phyloP scores from a whole-genome alignment of 2,888 invertebrate genomes.

The Geophilus truncorum region DNA sequence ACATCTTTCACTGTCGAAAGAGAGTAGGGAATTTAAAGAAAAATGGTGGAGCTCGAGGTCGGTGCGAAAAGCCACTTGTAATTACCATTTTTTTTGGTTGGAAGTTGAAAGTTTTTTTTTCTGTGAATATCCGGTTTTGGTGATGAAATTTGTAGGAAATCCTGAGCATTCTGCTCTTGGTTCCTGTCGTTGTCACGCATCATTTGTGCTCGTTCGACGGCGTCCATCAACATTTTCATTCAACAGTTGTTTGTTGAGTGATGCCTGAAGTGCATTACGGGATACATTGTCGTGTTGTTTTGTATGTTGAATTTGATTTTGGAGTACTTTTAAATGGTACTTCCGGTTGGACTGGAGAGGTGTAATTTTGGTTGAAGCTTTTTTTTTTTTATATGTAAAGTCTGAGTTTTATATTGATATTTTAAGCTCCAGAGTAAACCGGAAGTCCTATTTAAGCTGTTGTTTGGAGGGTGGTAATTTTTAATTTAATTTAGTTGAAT shows the following conservation, averaged over 20 bases:
- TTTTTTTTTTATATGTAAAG: no score
- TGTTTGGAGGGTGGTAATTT: no score
- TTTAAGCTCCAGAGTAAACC: no score
- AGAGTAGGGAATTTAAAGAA: not conserved
- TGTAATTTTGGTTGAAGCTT: no score
- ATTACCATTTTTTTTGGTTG: not conserved
- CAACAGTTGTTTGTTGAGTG: not conserved
- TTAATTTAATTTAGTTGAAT: no score
- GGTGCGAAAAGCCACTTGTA: not conserved
- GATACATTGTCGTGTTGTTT: no score
- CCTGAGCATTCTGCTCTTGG: not conserved
- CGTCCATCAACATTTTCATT: not conserved
- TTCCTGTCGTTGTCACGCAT: not conserved
- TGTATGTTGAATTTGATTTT: not conserved
- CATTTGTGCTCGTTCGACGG: not conserved
- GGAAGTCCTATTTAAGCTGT: no score
- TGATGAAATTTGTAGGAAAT: not conserved
- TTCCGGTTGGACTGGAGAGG: no score
- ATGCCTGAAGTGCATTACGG: no score
- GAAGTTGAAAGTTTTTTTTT: not conserved
- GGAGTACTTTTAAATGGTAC: no score
- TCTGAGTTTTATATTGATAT: no score
- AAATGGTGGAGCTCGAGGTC: not conserved
- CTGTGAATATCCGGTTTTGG: not conserved
- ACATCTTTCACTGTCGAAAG: not conserved